These are phyloP conservation scores for Hapalemur alaotrensis DNA, from an alignment of 2,797 vertebrate species.

Conservation along the genomic window DNA sequence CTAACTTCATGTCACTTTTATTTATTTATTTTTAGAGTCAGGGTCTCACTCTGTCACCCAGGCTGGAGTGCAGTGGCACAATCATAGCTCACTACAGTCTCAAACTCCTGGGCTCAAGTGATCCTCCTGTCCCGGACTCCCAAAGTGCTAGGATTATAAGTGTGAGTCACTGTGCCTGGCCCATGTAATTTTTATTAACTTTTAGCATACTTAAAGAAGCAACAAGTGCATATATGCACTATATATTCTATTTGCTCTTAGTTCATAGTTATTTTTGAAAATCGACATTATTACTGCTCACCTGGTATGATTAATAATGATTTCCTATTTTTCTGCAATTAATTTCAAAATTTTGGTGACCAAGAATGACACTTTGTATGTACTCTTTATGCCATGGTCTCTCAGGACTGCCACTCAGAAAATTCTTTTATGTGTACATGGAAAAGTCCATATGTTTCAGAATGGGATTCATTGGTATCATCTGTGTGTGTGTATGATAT, in stretches of 20 bases:
- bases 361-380: not conserved
- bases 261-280: not conserved
- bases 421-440: not conserved
- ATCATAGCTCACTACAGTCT: not conserved
- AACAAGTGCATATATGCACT: not conserved
- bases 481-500: not conserved
- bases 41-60: not conserved
- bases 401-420: not conserved
- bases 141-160: not conserved
- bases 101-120: not conserved
- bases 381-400: not conserved
- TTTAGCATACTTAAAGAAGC: not conserved
- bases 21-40: not conserved
- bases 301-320: not conserved
- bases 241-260: not conserved
- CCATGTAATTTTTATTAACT: not conserved
- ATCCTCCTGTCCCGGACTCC: not conserved
- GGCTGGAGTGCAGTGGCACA: not conserved
- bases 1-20: not conserved
- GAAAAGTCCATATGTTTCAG: not conserved
- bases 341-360: not conserved
- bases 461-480: not conserved
- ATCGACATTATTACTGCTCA: not conserved
- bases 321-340: not conserved
- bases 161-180: not conserved